Evolutionary conservation across 2,113 vertebrate species (phyloP), one percentile per base, ranked within the genome.

Genomic region (Tragelaphus scriptus): DNA sequence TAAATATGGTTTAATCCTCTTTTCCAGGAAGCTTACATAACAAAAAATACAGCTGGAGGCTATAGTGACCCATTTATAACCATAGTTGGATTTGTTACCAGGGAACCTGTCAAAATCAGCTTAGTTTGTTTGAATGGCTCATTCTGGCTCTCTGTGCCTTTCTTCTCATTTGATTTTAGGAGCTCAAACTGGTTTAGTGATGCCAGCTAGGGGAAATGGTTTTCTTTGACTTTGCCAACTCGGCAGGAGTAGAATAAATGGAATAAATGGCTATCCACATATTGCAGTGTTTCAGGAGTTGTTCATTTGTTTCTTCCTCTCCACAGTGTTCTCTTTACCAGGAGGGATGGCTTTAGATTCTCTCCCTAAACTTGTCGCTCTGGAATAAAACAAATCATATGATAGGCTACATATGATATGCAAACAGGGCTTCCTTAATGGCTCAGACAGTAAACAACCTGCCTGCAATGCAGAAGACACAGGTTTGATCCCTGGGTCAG

Each of bases 91-190:
- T 98, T 98, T 98, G 98, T 99, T 98, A 99, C 98, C 96, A 98
- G 93, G 98, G 77, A 99, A 98, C 98, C 97, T 98, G 85, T 98
- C 97, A 98, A 98, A 99, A 97, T 99, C 97, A 98, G 94, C 97
- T 98, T 97, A 97, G 96, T 86, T 98, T 98, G 90, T 98, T 98
- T 97, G 91, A 98, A 98, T 97, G 98, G 97, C 95, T 98, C 98
- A 97, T 98, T 99, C 97, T 98, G 97, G 92, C 94, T 91, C 95
- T 97, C 87, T 71, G 0, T 96, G 97, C 91, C 96, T 97, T 96
- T 97, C 96, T 96, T 97, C 96, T 98, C 97, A 97, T 98, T 97
- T 97, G 97, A 98, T 98, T 99, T 98, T 98, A 96, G 85, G 82
- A 98, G 95, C 95, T 90, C 96, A 97, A 95, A 98, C 59, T 79